Evolutionary conservation across 2,888 invertebrate genomes (phyloP), one percentile per base, ranked within the genome.

Genomic region (Pegoplata infirma): DNA sequence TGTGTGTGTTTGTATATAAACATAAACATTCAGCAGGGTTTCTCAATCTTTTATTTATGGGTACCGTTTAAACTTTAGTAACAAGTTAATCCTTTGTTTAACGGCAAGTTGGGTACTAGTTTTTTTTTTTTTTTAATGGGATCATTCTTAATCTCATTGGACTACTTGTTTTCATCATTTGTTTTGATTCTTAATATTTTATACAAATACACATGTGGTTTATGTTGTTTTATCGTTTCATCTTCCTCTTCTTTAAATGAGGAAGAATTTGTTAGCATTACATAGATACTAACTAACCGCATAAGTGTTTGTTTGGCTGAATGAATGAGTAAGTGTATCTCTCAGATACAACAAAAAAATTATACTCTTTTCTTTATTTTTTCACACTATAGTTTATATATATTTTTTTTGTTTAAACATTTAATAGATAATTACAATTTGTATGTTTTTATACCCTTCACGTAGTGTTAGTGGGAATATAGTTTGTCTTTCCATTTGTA

Each of bases 171-270:
- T 66, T 67, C 66, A 32, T 59, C 53, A 74, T 74, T 74, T 74
- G 74, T 74, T 74, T 74, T 74, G 74, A 74, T 67, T 74, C 58
- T 74, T 67, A 51, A 21, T n/a, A 51, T 67, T 67, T 71, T 32
- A 32, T 51, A 74, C 59, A 66, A 66, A 59, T n/a, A n/a, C 59
- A 66, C 66, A 66, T 74, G 66, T 66, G 73, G 44, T 67, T 69
- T 49, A 28, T 51, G 40, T 69, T 47, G 53, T 61, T 16, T n/a
- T n/a, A n/a, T n/a, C n/a, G n/a, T n/a, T n/a, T n/a, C n/a, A n/a
- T n/a, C n/a, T n/a, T 44, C 25, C 10, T 46, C 5, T 7, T 46
- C 14, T 58, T 46, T 23, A 51, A 3, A n/a, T 19, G 12, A 55
- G 19, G 55, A 68, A 74, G n/a, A 47, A 44, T 56, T 49, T 63